phyloP scores from a whole-genome alignment of 2,888 invertebrate genomes.

The Plutella xylostella region DNA sequence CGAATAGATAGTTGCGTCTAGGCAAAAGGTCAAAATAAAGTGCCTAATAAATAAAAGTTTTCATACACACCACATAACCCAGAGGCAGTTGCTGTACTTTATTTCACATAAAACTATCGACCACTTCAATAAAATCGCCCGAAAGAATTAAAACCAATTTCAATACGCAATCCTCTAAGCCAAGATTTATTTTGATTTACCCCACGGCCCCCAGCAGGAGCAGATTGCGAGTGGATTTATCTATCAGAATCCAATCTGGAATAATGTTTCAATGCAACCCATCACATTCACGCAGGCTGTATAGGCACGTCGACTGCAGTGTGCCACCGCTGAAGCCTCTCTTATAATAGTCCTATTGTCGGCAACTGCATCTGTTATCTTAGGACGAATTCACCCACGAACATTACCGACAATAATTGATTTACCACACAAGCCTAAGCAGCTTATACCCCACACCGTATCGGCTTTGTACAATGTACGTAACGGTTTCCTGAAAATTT shows the following conservation, averaged over 20 bases:
- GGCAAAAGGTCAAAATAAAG: too few relatives aligned
- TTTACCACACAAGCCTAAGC: slow-evolving; percentile 17
- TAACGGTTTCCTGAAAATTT: too few relatives aligned
- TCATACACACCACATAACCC: too few relatives aligned
- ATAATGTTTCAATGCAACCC: slow-evolving; percentile 43
- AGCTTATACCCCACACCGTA: neutral
- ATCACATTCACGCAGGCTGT: slow-evolving; percentile 30
- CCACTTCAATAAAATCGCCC: too few relatives aligned
- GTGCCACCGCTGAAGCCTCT: slow-evolving; percentile 41
- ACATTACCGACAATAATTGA: slow-evolving; percentile 34
- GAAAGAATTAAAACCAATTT: too few relatives aligned
- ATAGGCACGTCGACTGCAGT: slow-evolving; percentile 5
- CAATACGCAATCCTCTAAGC: too few relatives aligned
- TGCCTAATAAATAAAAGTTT: too few relatives aligned
- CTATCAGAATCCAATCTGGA: slow-evolving; percentile 38
- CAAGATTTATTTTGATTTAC: too few relatives aligned
- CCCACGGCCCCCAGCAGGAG: neutral
- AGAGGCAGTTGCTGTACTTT: too few relatives aligned
- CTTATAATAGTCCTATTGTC: slow-evolving; percentile 51
- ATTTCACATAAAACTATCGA: neutral
- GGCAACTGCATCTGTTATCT: slow-evolving; percentile 41
- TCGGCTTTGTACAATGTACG: neutral
- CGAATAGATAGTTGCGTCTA: too few relatives aligned
- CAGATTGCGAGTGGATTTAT: slow-evolving; percentile 9
- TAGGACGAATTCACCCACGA: slow-evolving; percentile 32